These are phyloP conservation scores for Temnothorax ravouxi DNA, from an alignment of 2,888 invertebrate species.

Conservation along the genomic window DNA sequence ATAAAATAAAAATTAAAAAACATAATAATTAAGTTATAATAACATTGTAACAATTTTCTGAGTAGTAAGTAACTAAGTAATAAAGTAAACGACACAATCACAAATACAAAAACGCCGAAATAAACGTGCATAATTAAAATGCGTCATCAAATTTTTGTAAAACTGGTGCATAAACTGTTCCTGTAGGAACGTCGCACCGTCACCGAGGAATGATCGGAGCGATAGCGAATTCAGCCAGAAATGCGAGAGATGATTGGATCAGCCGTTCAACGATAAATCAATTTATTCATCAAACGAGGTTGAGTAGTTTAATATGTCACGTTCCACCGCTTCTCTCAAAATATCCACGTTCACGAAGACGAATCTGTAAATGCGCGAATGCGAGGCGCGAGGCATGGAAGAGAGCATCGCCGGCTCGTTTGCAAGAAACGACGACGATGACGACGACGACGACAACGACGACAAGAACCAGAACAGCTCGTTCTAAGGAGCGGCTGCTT, in stretches of 20 bases:
- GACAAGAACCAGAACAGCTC: not conserved
- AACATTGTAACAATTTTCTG: too few species aligned
- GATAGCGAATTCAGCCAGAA: not conserved
- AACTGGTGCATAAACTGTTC: not conserved
- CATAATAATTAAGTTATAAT: too few species aligned
- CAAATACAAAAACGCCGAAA: too few species aligned
- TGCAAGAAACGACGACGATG: constrained; percentile 45
- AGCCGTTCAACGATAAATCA: constrained; percentile 26
- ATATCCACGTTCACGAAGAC: constrained; percentile 18
- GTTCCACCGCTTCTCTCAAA: not conserved
- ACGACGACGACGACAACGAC: not conserved
- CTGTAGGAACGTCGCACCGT: not conserved
- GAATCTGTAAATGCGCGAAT: not conserved
- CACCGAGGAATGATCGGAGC: not conserved
- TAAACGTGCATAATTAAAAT: not conserved
- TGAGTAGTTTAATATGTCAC: not conserved
- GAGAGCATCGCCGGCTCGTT: constrained; percentile 50
- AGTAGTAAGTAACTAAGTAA: too few species aligned
- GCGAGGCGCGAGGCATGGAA: constrained; percentile 39
- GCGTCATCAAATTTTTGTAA: not conserved
- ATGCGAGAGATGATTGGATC: constrained; percentile 26
- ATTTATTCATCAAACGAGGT: constrained; percentile 16
- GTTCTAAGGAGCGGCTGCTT: constrained; percentile 51
- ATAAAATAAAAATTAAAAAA: too few species aligned
- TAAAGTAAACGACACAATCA: too few species aligned